Conservation (phyloP, 2,113 vertebrate genomes). For the Genyomyrus donnyi region DNA sequence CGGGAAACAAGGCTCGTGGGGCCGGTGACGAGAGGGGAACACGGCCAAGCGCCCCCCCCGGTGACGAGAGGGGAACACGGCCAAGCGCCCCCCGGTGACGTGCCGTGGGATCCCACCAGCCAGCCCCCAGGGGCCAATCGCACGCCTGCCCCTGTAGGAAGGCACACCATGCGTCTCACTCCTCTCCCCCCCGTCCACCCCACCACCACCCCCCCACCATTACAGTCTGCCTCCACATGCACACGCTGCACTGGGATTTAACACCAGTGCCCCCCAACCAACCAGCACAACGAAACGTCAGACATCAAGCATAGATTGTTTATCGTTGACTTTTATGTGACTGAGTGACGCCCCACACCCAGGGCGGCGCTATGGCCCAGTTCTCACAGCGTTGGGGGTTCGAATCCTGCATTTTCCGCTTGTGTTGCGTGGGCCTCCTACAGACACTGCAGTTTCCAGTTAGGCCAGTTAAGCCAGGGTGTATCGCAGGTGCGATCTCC, state of each 20-base stretch:
- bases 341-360: background rate
- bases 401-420: background rate
- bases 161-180: conserved; percentile 69
- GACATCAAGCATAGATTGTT: conserved; percentile 24
- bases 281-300: background rate
- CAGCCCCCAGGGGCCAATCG: conserved; percentile 12
- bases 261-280: background rate
- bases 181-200: conserved; percentile 51
- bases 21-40: background rate
- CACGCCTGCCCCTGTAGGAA: conserved; percentile 51
- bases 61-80: conserved; percentile 49
- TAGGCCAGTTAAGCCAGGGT: background rate
- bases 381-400: background rate
- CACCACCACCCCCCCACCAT: conserved; percentile 31
- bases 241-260: background rate
- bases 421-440: background rate
- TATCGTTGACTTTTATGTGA: conserved; percentile 23
- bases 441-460: background rate
- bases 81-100: conserved; percentile 57
- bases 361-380: background rate
- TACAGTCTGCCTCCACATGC: conserved; percentile 27
- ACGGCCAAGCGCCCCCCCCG: conserved; percentile 29
- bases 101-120: conserved; percentile 69
- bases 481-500: background rate
- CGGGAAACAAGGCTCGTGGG: background rate